A percentile compares a stretch with the other conserved stretches of the same genome.
Evolutionary conservation across 2,113 vertebrate genomes (phyloP).

Genomic region (Gavia stellata): DNA sequence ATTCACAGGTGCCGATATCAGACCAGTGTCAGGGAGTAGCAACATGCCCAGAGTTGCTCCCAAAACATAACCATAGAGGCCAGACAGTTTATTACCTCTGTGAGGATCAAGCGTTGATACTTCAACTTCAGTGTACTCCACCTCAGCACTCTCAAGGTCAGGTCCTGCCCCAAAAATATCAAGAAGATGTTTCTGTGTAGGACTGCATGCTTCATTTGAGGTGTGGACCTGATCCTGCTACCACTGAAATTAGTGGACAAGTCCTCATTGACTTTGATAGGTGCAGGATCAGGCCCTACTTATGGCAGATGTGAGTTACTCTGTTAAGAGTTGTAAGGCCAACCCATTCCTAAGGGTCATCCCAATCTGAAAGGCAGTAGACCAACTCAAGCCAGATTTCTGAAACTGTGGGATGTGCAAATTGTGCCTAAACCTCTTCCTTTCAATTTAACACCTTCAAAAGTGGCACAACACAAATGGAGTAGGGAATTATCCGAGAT

Average conservation of each 20-base stretch:
- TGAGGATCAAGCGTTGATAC: slow-evolving; percentile 60
- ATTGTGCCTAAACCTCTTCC: background rate
- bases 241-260: background rate
- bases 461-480: background rate
- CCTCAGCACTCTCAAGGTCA: slow-evolving; percentile 64
- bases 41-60: background rate
- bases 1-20: background rate
- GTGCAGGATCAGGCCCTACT: background rate
- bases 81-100: slow-evolving; percentile 63
- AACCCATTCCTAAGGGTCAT: background rate
- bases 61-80: background rate
- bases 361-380: background rate
- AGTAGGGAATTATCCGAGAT: background rate
- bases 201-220: background rate
- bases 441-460: background rate
- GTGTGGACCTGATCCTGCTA: slow-evolving; percentile 20
- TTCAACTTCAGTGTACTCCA: slow-evolving; percentile 79
- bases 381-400: background rate
- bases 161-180: slow-evolving; percentile 71
- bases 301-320: background rate
- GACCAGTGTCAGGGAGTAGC: background rate
- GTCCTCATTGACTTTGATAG: background rate
- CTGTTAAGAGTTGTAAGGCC: background rate
- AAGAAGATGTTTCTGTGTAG: slow-evolving; percentile 61
- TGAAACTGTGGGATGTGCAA: background rate